Base-by-base conservation (phyloP, 2,113 vertebrate genomes). In the Brienomyrus brachyistius region DNA sequence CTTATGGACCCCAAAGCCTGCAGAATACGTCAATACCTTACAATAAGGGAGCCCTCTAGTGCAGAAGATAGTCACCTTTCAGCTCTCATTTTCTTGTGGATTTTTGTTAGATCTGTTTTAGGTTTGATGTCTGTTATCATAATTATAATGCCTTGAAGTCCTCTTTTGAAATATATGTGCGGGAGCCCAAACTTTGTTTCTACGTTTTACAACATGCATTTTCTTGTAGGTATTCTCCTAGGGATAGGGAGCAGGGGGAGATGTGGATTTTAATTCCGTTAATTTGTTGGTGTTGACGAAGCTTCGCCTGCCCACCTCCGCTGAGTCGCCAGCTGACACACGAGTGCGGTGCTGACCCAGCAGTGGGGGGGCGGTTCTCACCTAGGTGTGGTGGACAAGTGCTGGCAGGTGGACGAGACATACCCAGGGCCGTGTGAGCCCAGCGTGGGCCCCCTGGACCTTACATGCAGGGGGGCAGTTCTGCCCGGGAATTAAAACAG, bases 321-420 rank as follows among this genome's bases (percentile, higher is more conserved):
- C 40, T 21, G 9, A n/a, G 35, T n/a, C 21, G 3, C 23, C 19
- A 48, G 82, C 82, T 48, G 43, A 47, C 82, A 80, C 35, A 8
- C 45, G 40, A 84, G 17, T 70, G 62, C 62, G 48, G 80, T 56
- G 88, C 88, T 21, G 70, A 89, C 88, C 80, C 88, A 89, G 88
- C 23, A 51, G 62, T 59, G 2, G 62, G 43, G 74, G 45, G 48
- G 48, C 23, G 3, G 51, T 40, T 89, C 51, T 83, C 88, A 66
- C 88, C 88, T 89, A 89, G 47, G 88, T 89, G 88, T 47, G 82
- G 89, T 27, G 31, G 56, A 89, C 23, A 35, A 35, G 50, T 45
- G 50, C 70, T 89, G 70, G 7, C 88, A 56, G 48, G 19, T 21
- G 19, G 21, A 21, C 15, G 88, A 89, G 70, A 89, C 70, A 83